A percentile compares a stretch with the other conserved stretches of the same genome.
These are phyloP conservation scores for Bombylius major DNA, from an alignment of 2,888 invertebrate genomes.

Conservation along the genomic window DNA sequence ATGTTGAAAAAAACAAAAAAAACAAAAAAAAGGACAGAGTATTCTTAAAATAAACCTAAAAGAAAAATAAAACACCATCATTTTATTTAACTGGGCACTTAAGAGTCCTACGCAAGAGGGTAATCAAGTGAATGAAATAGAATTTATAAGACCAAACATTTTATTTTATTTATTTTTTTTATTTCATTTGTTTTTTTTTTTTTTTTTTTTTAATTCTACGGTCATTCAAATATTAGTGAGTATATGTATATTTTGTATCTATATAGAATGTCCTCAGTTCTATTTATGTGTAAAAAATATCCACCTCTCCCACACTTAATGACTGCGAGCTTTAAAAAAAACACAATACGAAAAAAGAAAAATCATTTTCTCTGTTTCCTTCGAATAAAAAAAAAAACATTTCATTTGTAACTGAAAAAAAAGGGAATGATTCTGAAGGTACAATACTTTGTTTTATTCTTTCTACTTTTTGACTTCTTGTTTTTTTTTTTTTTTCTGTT, in stretches of 20 bases:
- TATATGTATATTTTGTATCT: too few relatives aligned
- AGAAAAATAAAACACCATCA: not conserved
- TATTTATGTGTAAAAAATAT: too few relatives aligned
- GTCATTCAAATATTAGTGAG: too few relatives aligned
- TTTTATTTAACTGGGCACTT: constrained; percentile 2
- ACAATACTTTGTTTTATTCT: too few relatives aligned
- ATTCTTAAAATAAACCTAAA: not conserved
- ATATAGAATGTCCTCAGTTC: too few relatives aligned
- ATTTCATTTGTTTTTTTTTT: too few relatives aligned
- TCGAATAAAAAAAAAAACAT: constrained; percentile 3
- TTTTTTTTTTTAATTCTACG: too few relatives aligned
- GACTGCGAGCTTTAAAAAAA: too few relatives aligned
- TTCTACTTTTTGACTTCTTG: not conserved
- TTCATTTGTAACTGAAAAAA: constrained; percentile 7
- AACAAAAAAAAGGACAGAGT: not conserved
- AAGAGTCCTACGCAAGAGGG: constrained; percentile 5
- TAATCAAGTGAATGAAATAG: constrained; percentile 5
- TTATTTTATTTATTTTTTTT: too few relatives aligned
- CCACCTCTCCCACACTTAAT: too few relatives aligned
- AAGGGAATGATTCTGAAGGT: not conserved
- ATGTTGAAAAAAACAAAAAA: not conserved
- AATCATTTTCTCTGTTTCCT: not conserved
- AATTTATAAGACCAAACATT: not conserved
- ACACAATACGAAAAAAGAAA: too few relatives aligned
- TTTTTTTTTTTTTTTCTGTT: constrained; percentile 4